phyloP scores from a whole-genome alignment of 2,888 invertebrate genomes.

The Zelleria hepariella region DNA sequence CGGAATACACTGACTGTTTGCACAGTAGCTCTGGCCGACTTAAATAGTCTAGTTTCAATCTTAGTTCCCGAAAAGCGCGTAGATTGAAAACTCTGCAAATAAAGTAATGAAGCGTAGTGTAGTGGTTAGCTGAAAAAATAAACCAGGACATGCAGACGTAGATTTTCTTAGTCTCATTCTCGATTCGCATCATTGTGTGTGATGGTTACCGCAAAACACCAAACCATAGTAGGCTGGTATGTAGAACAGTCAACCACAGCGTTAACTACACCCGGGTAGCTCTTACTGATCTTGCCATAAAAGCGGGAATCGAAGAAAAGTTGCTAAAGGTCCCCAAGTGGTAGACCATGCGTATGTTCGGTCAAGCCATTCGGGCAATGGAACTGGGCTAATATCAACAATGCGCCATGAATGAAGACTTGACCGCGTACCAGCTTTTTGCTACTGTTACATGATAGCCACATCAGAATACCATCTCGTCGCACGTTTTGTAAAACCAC shows the following conservation, averaged over 20 bases:
- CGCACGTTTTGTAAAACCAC: background rate
- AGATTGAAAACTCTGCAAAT: too few relatives aligned
- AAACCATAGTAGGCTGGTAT: background rate
- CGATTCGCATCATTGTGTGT: too few relatives aligned
- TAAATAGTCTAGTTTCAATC: too few relatives aligned
- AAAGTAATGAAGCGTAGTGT: too few relatives aligned
- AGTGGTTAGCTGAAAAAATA: too few relatives aligned
- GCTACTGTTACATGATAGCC: background rate
- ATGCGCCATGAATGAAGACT: background rate
- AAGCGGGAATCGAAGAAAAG: background rate
- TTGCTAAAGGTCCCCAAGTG: background rate
- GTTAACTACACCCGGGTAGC: background rate
- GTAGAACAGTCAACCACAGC: background rate
- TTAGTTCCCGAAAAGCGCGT: too few relatives aligned
- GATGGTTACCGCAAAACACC: background rate
- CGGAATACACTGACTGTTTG: too few relatives aligned
- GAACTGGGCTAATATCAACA: constrained; percentile 3
- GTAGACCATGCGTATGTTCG: background rate
- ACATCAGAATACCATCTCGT: background rate
- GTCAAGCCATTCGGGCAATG: background rate
- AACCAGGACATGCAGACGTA: too few relatives aligned
- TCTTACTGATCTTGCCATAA: background rate
- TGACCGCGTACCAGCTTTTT: too few relatives aligned
- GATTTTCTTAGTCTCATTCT: too few relatives aligned
- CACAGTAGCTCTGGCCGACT: too few relatives aligned